Conservation (phyloP, 2,888 invertebrate species). For the Anorthoa munda region DNA sequence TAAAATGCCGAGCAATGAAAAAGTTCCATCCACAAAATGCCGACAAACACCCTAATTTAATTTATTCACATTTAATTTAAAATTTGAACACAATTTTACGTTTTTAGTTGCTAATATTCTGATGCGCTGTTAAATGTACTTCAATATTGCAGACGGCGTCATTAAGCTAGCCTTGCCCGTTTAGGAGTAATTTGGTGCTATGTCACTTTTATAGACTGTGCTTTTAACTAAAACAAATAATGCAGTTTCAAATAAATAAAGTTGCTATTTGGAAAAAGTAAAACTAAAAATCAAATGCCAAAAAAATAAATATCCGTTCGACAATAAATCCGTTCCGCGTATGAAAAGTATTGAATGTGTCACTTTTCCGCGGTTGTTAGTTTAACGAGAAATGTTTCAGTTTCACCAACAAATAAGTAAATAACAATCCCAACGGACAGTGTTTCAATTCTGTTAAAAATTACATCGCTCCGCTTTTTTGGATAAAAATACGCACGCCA, state of each 20-base stretch:
- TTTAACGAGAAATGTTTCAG: slow-evolving; percentile 36
- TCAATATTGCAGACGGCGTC: too few relatives aligned
- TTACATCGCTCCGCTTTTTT: slow-evolving; percentile 10
- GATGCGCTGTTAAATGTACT: too few relatives aligned
- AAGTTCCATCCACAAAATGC: too few relatives aligned
- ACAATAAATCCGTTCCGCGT: neutral
- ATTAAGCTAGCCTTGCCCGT: too few relatives aligned
- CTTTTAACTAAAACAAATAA: neutral
- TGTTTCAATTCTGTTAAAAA: slow-evolving; percentile 41
- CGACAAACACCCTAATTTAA: too few relatives aligned
- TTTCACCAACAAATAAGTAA: slow-evolving; percentile 10
- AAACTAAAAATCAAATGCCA: neutral
- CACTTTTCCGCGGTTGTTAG: slow-evolving; percentile 1
- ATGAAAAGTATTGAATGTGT: neutral
- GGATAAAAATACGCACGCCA: slow-evolving; percentile 33
- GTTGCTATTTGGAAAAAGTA: neutral
- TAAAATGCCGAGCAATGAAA: too few relatives aligned
- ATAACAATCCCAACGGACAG: slow-evolving; percentile 5
- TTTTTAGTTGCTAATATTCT: too few relatives aligned
- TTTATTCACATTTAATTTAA: too few relatives aligned
- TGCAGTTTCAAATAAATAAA: neutral
- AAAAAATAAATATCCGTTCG: neutral
- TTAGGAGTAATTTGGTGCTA: too few relatives aligned
- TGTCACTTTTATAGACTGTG: too few relatives aligned
- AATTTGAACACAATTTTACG: too few relatives aligned